These are phyloP conservation scores for Parasteatoda tepidariorum DNA, from an alignment of 1,140 invertebrate genomes.

Conservation along the genomic window DNA sequence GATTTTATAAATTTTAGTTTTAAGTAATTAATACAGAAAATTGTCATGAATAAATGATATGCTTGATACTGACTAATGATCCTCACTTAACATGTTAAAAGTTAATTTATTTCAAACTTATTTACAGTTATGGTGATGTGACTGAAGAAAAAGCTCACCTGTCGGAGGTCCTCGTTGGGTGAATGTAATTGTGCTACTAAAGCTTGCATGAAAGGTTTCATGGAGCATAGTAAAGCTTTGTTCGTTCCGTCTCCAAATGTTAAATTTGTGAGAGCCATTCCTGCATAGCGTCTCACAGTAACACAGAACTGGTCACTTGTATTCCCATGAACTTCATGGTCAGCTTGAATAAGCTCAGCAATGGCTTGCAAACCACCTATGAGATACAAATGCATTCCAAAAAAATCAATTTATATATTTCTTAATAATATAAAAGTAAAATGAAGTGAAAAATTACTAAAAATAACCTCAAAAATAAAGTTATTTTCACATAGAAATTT, in stretches of 20 bases:
- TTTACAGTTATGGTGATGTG: too few species aligned
- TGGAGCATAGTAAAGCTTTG: constrained; percentile 92
- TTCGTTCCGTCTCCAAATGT: constrained; percentile 97
- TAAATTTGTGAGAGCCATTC: constrained; percentile 95
- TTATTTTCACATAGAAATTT: too few species aligned
- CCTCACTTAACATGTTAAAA: too few species aligned
- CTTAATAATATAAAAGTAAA: not conserved
- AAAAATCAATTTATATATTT: too few species aligned
- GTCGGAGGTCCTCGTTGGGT: constrained; percentile 90
- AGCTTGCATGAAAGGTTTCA: constrained; percentile 88
- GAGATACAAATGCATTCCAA: too few species aligned
- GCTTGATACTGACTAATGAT: too few species aligned
- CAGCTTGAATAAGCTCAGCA: constrained; percentile 77
- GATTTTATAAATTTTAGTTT: too few species aligned
- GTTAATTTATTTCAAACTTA: too few species aligned
- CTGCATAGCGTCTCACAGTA: constrained; percentile 89
- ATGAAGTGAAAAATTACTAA: not conserved
- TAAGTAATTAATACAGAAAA: too few species aligned
- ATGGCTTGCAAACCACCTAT: constrained; percentile 87
- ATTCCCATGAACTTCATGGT: constrained; percentile 85
- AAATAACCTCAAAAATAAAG: too few species aligned
- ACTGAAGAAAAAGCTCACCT: too few species aligned
- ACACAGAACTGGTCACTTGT: constrained; percentile 85
- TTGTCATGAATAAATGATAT: too few species aligned
- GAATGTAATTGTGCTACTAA: constrained; percentile 89